Evolutionary conservation across 2,113 vertebrate species (phyloP).

Genomic region (Epinephelus cyanopodus): DNA sequence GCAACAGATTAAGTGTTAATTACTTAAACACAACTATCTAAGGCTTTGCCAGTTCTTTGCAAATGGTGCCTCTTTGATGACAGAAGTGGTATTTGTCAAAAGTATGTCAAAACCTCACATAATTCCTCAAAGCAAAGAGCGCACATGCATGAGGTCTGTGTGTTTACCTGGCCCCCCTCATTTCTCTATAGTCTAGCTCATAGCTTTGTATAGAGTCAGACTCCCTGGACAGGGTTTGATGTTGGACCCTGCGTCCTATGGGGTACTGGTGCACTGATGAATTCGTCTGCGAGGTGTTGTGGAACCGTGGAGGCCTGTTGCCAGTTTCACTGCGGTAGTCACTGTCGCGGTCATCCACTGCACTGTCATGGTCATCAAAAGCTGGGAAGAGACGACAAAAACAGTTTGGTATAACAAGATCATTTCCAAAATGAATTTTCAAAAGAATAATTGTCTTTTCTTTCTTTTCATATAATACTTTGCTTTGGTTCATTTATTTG

Average conservation of each 20-base stretch:
- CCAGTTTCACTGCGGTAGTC: constrained; percentile 95
- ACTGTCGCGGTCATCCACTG: constrained; percentile 92
- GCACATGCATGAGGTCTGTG: not conserved
- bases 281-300: constrained; percentile 91
- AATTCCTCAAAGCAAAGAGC: not conserved
- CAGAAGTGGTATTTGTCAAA: too few relatives aligned
- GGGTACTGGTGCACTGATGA: constrained; percentile 94
- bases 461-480: not conserved
- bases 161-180: constrained; percentile 86
- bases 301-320: constrained; percentile 89
- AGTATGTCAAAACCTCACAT: not conserved
- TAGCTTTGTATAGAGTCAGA: constrained; percentile 86
- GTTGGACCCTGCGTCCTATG: constrained; percentile 83
- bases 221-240: constrained; percentile 83
- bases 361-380: constrained; percentile 94
- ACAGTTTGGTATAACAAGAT: not conserved
- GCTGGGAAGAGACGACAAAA: constrained; percentile 78
- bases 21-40: not conserved
- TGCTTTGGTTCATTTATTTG: not conserved
- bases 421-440: not conserved
- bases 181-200: constrained; percentile 89
- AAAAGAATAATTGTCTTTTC: too few relatives aligned
- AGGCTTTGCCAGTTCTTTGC: not conserved
- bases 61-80: not conserved
- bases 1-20: not conserved